Base-by-base conservation (phyloP, 2,888 invertebrate species). In the Brachyptera risi region DNA sequence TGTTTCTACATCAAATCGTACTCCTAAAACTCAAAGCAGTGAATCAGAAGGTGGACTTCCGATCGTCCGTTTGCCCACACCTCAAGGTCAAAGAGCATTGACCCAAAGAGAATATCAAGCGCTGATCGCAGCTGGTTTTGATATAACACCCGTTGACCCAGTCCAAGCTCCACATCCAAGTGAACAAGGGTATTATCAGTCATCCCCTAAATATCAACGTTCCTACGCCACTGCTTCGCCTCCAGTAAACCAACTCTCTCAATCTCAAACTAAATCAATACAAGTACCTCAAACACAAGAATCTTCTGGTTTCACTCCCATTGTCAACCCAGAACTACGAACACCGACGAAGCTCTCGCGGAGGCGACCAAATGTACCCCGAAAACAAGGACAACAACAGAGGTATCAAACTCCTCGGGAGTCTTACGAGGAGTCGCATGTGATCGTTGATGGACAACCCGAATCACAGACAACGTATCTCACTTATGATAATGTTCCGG, bases 41-140 rank as follows among this genome's bases (percentile, higher is more conserved):
- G 60, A 64, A 1, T 13, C 35, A 4, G 47, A 56, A 5, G 24
- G 2, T 17, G 59, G 35, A 9, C n/a, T 67, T 1, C 65, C 65
- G 1, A 56, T 65, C 0, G 63, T 67, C 21, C 62, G 62, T 24
- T 56, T 67, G 7, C 67, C 67, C 15, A 63, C 62, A 1, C 65
- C 67, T 0, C 19, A 65, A 27, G 64, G 65, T 4, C 65, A 67
- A 38, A 44, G 67, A 3, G 65, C 67, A 7, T 60, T 67, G 24
- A 66, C 67, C 3, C 63, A 62, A 21, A 56, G 58, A 19, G 67
- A 67, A 38, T 51, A 65, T 15, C 61, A 65, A 24, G 64, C 65
- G 2, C 63, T 66, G 26, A 59, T 67, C 9, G 58, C 54, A 3
- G 67, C 65, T 2, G 67, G 65, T 2, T 67, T 66, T 56, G 60